Base-by-base conservation (phyloP, 2,113 vertebrate species). In the Cochlearius cochlearius region DNA sequence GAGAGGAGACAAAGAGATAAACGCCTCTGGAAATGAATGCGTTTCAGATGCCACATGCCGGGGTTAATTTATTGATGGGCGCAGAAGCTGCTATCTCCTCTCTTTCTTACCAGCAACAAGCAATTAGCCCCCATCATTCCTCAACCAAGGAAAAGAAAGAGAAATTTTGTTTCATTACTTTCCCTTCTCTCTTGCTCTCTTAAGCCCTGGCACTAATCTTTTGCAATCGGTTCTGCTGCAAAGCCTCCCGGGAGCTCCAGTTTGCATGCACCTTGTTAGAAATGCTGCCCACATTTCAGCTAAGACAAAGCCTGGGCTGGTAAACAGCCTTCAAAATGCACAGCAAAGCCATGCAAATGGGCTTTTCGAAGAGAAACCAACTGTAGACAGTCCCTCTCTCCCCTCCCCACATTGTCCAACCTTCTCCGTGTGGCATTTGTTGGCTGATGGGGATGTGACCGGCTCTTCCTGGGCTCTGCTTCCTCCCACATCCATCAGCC, bases 41-140 rank as follows among this genome's bases (percentile, higher is more conserved):
- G 2, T 93, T 96, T 94, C 92, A 92, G 81, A 73, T 77, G 87
- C 85, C 73, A 89, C 85, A 77, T 67, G 41, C 85, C 1, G 4
- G 64, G 67, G 96, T 95, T 96, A 92, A 96, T 96, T 86, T 96
- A 97, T 95, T 91, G 96, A 97, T 88, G 93, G 73, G 62, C 3
- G 1, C 52, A 93, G 86, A 45, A 88, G 52, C 82, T 67, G 36
- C 93, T 64, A 72, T 90, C 85, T 81, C 36, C 74, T 89, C 49
- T 87, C 55, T 94, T 90, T 85, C 93, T 90, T 85, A 89, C 76
- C 38, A 81, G 83, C 52, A 80, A 34, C 50, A 93, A 96, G 96
- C 97, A 97, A 96, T 97, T 97, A 97, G 96, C 88, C 75, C 36
- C 49, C 78, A 86, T 96, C 94, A 88, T 94, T 95, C 76, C 88